Evolutionary conservation across 1,140 invertebrate genomes (phyloP).

Genomic region (Hyphantria cunea): DNA sequence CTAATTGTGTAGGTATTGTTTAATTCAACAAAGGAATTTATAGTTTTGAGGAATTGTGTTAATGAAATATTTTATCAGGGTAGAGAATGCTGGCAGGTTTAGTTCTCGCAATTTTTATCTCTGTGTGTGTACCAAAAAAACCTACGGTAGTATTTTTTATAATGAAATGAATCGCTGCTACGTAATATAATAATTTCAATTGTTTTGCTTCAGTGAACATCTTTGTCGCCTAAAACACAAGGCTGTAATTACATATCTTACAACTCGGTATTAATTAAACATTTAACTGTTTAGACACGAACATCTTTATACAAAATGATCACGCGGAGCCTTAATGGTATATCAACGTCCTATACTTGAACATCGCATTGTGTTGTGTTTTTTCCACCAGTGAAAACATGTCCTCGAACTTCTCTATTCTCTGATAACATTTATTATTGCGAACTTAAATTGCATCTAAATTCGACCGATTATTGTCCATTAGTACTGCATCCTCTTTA

Average conservation of each 20-base stretch:
- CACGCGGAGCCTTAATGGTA: conserved; percentile 19
- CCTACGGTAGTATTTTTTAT: too few relatives aligned
- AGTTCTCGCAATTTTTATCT: too few relatives aligned
- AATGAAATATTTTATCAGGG: too few relatives aligned
- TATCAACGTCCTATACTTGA: background rate
- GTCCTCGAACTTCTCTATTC: conserved; percentile 44
- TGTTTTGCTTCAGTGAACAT: background rate
- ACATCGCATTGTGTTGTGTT: conserved; percentile 15
- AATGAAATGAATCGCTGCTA: too few relatives aligned
- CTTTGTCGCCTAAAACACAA: too few relatives aligned
- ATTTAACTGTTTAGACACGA: conserved; percentile 15
- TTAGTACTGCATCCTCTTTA: conserved; percentile 62
- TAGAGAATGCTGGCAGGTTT: too few relatives aligned
- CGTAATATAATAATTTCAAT: too few relatives aligned
- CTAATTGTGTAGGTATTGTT: background rate
- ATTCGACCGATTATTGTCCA: conserved; percentile 54
- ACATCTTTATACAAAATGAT: conserved; percentile 17
- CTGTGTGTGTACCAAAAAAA: too few relatives aligned
- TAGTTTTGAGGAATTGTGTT: too few relatives aligned
- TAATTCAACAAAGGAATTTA: too few relatives aligned
- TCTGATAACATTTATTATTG: conserved; percentile 40
- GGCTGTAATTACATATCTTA: background rate
- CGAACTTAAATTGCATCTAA: conserved; percentile 44
- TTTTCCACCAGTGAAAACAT: conserved; percentile 45
- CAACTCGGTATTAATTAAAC: conserved; percentile 13